Conservation (phyloP, 2,113 vertebrate species). For the Amazona guildingii region DNA sequence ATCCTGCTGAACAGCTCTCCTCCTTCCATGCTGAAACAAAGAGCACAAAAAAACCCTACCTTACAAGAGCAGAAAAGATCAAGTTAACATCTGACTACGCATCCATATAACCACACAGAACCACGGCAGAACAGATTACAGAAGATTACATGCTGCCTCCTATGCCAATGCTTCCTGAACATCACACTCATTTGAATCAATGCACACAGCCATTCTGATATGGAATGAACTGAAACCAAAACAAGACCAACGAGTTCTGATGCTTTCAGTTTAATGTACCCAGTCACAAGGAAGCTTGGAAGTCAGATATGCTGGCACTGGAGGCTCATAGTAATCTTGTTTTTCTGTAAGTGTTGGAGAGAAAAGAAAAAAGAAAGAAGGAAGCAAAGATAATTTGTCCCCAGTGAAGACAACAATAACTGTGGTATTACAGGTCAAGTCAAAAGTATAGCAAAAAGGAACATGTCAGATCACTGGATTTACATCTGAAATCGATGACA, state of each 20-base stretch:
- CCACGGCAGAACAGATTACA: not conserved
- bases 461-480: not conserved
- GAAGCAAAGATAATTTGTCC: not conserved
- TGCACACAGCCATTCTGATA: not conserved
- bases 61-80: not conserved
- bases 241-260: not conserved
- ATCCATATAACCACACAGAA: not conserved
- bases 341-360: not conserved
- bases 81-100: not conserved
- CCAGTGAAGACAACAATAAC: not conserved
- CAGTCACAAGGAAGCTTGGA: not conserved
- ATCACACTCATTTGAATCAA: not conserved
- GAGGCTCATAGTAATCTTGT: not conserved
- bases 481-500: not conserved
- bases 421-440: not conserved
- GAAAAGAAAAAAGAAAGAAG: not conserved
- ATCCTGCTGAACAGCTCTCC: slow-evolving; percentile 96
- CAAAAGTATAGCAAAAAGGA: not conserved
- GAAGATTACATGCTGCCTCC: not conserved
- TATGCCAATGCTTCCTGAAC: not conserved
- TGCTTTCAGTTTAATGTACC: not conserved
- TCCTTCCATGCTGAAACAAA: slow-evolving; percentile 92
- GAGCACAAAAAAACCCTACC: not conserved
- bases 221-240: not conserved
- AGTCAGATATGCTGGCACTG: not conserved